phyloP scores from a whole-genome alignment of 2,113 vertebrate genomes.

The Agelaius phoeniceus region DNA sequence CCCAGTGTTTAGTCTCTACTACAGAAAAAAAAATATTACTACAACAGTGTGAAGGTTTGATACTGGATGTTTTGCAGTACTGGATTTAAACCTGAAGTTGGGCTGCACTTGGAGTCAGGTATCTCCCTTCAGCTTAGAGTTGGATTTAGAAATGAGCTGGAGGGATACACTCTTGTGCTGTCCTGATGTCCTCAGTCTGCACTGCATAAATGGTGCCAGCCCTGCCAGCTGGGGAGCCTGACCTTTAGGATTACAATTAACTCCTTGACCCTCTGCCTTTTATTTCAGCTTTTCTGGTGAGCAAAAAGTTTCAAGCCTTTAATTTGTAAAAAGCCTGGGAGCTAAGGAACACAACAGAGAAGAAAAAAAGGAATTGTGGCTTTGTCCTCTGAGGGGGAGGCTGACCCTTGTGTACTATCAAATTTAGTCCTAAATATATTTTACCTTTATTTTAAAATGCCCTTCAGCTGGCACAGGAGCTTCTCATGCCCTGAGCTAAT shows the following conservation, averaged over 20 bases:
- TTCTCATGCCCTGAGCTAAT: neutral
- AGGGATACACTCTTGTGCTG: neutral
- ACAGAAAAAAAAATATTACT: neutral
- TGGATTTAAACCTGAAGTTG: neutral
- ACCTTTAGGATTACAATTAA: neutral
- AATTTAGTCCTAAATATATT: conserved; percentile 34
- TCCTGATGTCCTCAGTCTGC: neutral
- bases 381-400: neutral
- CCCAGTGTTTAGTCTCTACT: neutral
- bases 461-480: conserved; percentile 14
- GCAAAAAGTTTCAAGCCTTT: neutral
- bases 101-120: neutral
- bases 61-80: neutral
- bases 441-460: neutral
- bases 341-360: neutral
- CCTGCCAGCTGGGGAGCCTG: neutral
- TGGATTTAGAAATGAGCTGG: neutral
- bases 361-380: neutral
- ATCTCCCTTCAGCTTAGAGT: neutral
- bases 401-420: conserved; percentile 11
- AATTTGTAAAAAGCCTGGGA: conserved; percentile 33
- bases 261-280: neutral
- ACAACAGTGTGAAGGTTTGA: neutral
- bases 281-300: neutral
- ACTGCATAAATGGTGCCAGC: neutral